Conservation (phyloP, 2,113 vertebrate species). For the Sinocyclocheilus grahami region DNA sequence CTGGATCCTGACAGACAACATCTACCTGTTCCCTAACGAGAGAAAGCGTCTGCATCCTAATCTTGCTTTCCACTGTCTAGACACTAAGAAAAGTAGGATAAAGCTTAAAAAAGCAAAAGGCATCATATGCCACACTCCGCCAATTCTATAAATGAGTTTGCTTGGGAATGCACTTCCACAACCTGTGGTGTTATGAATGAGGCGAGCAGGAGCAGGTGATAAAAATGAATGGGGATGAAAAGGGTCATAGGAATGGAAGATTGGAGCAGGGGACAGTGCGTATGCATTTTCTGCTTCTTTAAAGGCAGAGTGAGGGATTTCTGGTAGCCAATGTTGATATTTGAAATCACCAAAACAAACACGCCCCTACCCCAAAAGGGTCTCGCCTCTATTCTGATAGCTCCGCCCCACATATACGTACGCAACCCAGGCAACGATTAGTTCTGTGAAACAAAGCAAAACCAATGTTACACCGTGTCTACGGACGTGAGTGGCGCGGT, state of each 20-base stretch:
- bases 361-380: too few relatives aligned
- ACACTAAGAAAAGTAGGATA: background rate
- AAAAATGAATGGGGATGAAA: constrained; percentile 33
- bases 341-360: too few relatives aligned
- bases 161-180: background rate
- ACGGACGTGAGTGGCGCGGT: too few relatives aligned
- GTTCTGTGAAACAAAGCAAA: too few relatives aligned
- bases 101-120: background rate
- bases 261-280: background rate
- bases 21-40: background rate
- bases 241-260: constrained; percentile 1
- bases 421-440: too few relatives aligned
- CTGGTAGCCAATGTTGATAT: too few relatives aligned
- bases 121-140: background rate
- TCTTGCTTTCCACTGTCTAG: background rate
- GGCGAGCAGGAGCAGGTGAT: constrained; percentile 15
- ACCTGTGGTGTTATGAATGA: constrained; percentile 37
- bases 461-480: too few relatives aligned
- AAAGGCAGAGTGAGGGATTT: too few relatives aligned
- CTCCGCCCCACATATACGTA: too few relatives aligned
- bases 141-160: background rate
- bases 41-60: background rate
- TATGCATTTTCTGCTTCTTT: constrained; percentile 48
- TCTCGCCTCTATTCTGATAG: too few relatives aligned
- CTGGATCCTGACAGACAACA: constrained; percentile 13